Percentiles rank a stretch among this genome's conserved stretches.
Conservation (phyloP, 2,888 invertebrate species). For the Apamea sordens region DNA sequence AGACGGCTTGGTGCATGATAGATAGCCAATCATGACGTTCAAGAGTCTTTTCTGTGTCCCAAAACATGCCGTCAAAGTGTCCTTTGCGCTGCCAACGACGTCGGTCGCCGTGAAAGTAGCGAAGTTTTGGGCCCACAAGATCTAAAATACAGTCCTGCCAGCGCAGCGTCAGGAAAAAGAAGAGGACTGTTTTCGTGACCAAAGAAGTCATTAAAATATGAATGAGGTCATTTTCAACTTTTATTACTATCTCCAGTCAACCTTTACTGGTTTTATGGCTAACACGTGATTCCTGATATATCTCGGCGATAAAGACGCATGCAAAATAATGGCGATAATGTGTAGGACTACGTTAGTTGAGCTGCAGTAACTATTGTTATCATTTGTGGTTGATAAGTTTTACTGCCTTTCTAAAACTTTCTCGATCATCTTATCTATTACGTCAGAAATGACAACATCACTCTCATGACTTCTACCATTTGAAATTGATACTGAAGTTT, state of each 20-base stretch:
- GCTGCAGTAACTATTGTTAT: conserved; percentile 14
- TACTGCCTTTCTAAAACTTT: conserved; percentile 1
- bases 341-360: conserved; percentile 14
- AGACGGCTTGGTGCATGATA: neutral
- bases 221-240: neutral
- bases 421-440: neutral
- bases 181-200: neutral
- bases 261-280: conserved; percentile 20
- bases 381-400: conserved; percentile 22
- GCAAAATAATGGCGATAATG: conserved; percentile 18
- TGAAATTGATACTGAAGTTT: neutral
- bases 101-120: too few relatives aligned
- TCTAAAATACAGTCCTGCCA: too few relatives aligned
- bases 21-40: too few relatives aligned
- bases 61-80: too few relatives aligned
- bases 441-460: neutral
- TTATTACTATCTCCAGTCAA: conserved; percentile 3
- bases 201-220: neutral
- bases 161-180: too few relatives aligned
- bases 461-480: neutral
- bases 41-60: too few relatives aligned
- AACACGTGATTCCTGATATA: conserved; percentile 25
- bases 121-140: too few relatives aligned
- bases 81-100: too few relatives aligned
- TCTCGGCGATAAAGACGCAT: conserved; percentile 4